Conservation (phyloP, 2,797 vertebrate species). For the Gallirallus australis region DNA sequence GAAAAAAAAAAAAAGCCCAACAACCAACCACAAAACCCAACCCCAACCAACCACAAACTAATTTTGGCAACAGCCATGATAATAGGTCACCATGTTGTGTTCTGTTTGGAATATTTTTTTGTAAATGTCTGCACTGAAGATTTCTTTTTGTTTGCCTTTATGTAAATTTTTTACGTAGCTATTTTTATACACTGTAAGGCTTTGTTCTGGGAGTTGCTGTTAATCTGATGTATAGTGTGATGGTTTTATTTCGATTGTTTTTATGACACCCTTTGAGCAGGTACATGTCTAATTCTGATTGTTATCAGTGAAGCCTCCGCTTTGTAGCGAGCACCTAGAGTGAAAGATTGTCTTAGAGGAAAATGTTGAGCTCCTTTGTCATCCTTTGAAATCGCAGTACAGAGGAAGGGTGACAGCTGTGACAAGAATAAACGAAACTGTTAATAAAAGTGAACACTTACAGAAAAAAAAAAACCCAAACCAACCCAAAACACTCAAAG, state of each 20-base stretch:
- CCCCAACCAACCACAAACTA: conserved; percentile 37
- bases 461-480: neutral
- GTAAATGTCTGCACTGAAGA: conserved; percentile 89
- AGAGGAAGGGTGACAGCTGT: conserved; percentile 24
- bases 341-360: conserved; percentile 52
- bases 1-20: neutral
- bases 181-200: conserved; percentile 91
- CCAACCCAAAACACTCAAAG: neutral
- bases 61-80: conserved; percentile 81
- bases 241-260: conserved; percentile 81
- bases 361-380: conserved; percentile 35
- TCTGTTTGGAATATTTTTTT: conserved; percentile 80
- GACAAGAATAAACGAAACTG: conserved; percentile 4
- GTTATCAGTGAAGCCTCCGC: conserved; percentile 76
- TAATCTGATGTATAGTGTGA: conserved; percentile 84
- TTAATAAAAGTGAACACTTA: conserved; percentile 8
- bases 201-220: conserved; percentile 87
- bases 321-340: conserved; percentile 67
- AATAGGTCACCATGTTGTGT: conserved; percentile 84
- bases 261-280: conserved; percentile 81
- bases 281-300: conserved; percentile 83
- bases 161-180: conserved; percentile 91
- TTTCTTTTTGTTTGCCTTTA: conserved; percentile 86
- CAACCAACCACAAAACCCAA: neutral
- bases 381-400: conserved; percentile 40